Evolutionary conservation across 2,797 vertebrate species (phyloP).

Genomic region (Cichlasoma orientale): DNA sequence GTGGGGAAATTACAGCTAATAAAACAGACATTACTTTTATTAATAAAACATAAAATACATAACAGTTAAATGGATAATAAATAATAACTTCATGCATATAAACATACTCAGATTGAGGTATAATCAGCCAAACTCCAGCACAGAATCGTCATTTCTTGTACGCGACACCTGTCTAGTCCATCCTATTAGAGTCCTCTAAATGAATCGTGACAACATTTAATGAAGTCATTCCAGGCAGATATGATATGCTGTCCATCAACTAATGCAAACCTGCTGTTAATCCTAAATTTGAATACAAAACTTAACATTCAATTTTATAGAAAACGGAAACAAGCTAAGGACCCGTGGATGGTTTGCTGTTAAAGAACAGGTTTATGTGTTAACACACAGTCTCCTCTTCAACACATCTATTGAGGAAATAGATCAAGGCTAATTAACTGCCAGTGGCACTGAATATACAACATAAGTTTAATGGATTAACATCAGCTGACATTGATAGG

Average conservation of each 20-base stretch:
- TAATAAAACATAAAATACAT: not conserved
- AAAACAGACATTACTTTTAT: not conserved
- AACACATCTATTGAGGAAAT: constrained; percentile 26
- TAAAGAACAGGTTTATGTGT: constrained; percentile 11
- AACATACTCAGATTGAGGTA: not conserved
- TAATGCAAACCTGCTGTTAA: not conserved
- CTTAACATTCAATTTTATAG: not conserved
- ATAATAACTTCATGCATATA: not conserved
- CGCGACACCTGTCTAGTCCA: not conserved
- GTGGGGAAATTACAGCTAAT: not conserved
- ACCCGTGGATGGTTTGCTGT: not conserved
- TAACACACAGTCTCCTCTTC: constrained; percentile 2
- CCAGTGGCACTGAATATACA: constrained; percentile 19
- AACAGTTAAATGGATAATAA: not conserved
- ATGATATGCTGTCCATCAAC: not conserved
- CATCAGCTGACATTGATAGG: constrained; percentile 4
- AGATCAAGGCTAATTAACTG: constrained; percentile 21
- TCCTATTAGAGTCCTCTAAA: not conserved
- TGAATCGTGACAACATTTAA: not conserved
- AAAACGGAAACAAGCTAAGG: not conserved
- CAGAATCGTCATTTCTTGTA: not conserved
- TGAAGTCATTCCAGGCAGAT: not conserved
- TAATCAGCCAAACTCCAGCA: not conserved
- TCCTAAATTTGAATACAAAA: not conserved
- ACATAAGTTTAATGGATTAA: constrained; percentile 35